Evolutionary conservation across 2,888 invertebrate species (phyloP).

Genomic region (Pyrrhosoma nymphula): DNA sequence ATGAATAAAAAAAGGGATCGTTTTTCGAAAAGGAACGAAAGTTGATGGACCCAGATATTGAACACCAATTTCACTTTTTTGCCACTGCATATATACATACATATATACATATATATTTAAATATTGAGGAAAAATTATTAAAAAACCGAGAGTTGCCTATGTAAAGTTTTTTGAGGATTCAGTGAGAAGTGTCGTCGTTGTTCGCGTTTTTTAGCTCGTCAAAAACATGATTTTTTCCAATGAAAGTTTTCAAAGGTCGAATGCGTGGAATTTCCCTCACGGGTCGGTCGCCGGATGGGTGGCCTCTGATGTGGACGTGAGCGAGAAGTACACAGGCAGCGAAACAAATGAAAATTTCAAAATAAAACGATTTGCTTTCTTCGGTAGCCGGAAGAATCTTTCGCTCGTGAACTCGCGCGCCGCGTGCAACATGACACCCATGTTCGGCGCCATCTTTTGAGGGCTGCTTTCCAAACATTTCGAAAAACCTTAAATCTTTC

Average conservation of each 20-base stretch:
- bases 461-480: not conserved
- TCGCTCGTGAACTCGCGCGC: not conserved
- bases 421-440: not conserved
- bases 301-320: not conserved
- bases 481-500: not conserved
- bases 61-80: slow-evolving; percentile 34
- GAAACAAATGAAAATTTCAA: not conserved
- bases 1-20: too few species aligned
- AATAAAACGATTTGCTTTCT: not conserved
- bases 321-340: not conserved
- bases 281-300: not conserved
- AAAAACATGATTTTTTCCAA: not conserved
- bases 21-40: not conserved
- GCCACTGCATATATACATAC: not conserved
- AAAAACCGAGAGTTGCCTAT: slow-evolving; percentile 30
- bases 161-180: not conserved
- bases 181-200: not conserved
- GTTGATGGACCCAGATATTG: not conserved
- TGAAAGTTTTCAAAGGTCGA: not conserved
- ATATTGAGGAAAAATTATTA: not conserved
- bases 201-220: slow-evolving; percentile 1
- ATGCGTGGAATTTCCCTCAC: not conserved
- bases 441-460: not conserved
- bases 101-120: not conserved
- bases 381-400: not conserved